phyloP scores from a whole-genome alignment of 1,140 invertebrate species.

The Danaus melanippus region DNA sequence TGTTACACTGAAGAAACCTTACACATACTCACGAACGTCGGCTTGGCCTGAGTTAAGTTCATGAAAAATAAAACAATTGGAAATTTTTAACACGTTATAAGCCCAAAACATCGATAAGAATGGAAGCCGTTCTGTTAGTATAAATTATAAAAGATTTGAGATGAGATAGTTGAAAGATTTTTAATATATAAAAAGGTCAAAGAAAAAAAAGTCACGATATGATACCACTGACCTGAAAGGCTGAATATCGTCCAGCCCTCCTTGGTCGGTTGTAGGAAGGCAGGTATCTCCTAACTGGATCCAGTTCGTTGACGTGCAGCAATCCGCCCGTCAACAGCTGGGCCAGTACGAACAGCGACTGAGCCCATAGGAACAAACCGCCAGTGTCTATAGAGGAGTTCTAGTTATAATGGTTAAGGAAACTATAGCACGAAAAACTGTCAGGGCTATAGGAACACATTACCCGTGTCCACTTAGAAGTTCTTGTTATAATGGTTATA shows the following conservation, averaged over 20 bases:
- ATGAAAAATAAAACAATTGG: slow-evolving; percentile 56
- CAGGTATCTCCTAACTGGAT: slow-evolving; percentile 94
- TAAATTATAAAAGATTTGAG: too few species aligned
- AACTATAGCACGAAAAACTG: slow-evolving; percentile 3
- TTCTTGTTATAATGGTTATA: too few species aligned
- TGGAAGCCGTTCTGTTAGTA: too few species aligned
- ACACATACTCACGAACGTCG: slow-evolving; percentile 80
- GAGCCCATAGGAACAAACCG: slow-evolving; percentile 88
- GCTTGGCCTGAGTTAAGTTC: slow-evolving; percentile 78
- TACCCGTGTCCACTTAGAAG: too few species aligned
- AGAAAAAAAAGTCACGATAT: background rate
- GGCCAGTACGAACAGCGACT: slow-evolving; percentile 94
- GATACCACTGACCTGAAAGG: slow-evolving; percentile 87
- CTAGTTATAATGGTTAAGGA: too few species aligned
- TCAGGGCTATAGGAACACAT: slow-evolving; percentile 9
- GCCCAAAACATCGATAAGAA: too few species aligned
- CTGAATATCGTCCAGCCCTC: slow-evolving; percentile 92
- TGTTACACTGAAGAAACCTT: background rate
- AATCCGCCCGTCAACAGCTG: slow-evolving; percentile 91
- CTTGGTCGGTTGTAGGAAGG: slow-evolving; percentile 96
- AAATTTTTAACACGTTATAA: too few species aligned
- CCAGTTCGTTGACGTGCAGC: slow-evolving; percentile 95
- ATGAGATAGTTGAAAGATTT: too few species aligned
- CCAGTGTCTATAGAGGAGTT: slow-evolving; percentile 60
- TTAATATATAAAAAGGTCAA: too few species aligned